Base-by-base conservation (phyloP, 2,113 vertebrate species). In the Anarrhichthys ocellatus region DNA sequence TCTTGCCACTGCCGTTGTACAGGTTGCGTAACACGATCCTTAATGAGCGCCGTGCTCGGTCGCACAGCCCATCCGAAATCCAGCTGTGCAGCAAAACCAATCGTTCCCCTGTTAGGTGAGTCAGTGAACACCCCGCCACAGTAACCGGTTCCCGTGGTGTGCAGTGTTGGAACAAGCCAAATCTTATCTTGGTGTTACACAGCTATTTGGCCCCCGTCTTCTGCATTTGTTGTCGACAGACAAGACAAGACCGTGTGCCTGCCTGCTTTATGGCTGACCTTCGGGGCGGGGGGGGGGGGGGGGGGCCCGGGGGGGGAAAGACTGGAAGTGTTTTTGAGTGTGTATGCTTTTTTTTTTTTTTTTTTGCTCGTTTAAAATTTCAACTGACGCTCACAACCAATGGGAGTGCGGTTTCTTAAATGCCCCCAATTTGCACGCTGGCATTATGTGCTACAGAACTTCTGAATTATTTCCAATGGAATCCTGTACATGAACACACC, bases 191-290 rank as follows among this genome's bases (percentile, higher is more conserved):
- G 68, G 69, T 85, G 83, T 88, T 80, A 76, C 32, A 15, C 68
- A 73, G 79, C 76, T 70, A 88, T 90, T 86, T 48, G 69, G 58
- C 81, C 68, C 11, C 54, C 24, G 9, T 32, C 50, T 56, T 56
- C 11, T 46, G 44, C 59, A 59, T 76, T 88, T 32, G 3, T 78
- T 89, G 89, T 88, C 91, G 83, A 92, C 89, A 88, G 87, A 85
- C n/a, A 74, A 89, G 83, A 80, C 63, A 82, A 84, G 88, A 86
- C 73, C 46, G 10, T 78, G 77, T 29, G 73, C 44, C 73, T 40
- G 67, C 65, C 78, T 83, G 82, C 54, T 59, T 50, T 20, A 15
- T 59, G 61, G 67, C 73, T 87, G 89, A 89, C 91, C 89, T 91
- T 88, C 81, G 38, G 38, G 24, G 14, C 10, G 20, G 20, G 14